Percentiles rank a stretch among this genome's conserved stretches.
phyloP scores from a whole-genome alignment of 2,113 vertebrate genomes.

The Platanista minor region DNA sequence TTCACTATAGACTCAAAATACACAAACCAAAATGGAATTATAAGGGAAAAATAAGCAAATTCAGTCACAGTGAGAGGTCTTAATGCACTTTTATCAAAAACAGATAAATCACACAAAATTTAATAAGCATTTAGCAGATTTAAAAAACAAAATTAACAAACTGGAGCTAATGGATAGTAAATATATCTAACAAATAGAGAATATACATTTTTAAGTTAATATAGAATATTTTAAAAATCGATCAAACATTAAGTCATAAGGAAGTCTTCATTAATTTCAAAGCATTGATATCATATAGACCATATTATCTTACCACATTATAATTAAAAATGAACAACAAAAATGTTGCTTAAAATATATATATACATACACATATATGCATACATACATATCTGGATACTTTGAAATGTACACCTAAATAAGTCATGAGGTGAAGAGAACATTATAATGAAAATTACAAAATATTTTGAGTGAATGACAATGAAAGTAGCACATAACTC shows the following conservation, averaged over 20 bases:
- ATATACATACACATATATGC: background rate
- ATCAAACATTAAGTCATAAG: background rate
- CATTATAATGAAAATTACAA: background rate
- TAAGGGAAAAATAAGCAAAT: background rate
- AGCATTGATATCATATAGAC: background rate
- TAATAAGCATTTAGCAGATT: background rate
- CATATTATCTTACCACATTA: background rate
- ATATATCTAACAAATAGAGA: background rate
- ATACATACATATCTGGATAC: background rate
- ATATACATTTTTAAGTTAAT: background rate
- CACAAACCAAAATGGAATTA: background rate
- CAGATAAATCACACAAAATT: background rate
- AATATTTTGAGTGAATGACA: background rate
- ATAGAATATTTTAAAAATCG: background rate
- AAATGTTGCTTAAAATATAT: background rate
- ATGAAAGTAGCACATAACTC: background rate
- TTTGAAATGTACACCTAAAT: background rate
- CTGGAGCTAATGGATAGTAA: background rate
- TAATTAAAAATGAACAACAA: background rate
- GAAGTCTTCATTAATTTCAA: background rate
- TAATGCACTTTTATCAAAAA: background rate
- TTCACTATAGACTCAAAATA: background rate
- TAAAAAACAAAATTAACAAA: constrained; percentile 11
- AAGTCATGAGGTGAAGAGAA: background rate
- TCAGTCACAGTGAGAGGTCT: background rate